phyloP scores from a whole-genome alignment of 1,140 invertebrate species.

The Brachionus manjavacas region DNA sequence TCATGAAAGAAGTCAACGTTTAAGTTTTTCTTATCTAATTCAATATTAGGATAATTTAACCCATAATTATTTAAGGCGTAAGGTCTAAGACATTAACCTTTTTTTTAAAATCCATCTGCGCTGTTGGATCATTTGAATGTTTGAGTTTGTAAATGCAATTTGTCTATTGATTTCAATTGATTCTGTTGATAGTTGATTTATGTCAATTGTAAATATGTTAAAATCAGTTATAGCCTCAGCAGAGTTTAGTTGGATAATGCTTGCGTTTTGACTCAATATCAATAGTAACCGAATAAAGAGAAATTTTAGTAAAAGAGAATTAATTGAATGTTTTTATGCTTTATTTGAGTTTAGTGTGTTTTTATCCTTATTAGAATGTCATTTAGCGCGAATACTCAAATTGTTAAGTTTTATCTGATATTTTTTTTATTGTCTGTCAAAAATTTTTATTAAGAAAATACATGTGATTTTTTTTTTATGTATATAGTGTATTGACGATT shows the following conservation, averaged over 20 bases:
- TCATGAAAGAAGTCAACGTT: not conserved
- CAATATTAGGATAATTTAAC: not conserved
- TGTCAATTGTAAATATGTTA: not conserved
- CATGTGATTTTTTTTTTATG: not conserved
- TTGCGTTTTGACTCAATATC: too few relatives aligned
- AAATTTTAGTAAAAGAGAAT: too few relatives aligned
- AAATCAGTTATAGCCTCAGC: too few relatives aligned
- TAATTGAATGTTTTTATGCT: not conserved
- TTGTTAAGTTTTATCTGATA: not conserved
- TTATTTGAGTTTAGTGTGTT: not conserved
- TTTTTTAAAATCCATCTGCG: conserved; percentile 1
- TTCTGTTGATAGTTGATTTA: not conserved
- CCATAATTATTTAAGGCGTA: not conserved
- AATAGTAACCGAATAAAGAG: too few relatives aligned
- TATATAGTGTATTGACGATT: not conserved
- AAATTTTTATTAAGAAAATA: not conserved
- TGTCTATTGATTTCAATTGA: not conserved
- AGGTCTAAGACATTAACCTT: conserved; percentile 6
- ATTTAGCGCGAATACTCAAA: not conserved
- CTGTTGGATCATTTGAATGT: conserved; percentile 10
- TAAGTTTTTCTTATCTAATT: not conserved
- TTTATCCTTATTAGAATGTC: not conserved
- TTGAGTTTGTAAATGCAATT: not conserved
- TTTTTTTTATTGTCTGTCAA: not conserved
- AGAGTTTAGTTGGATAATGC: too few relatives aligned